Evolutionary conservation across 2,888 invertebrate genomes (phyloP), one percentile per base, ranked within the genome.

Genomic region (Macropis europaea): DNA sequence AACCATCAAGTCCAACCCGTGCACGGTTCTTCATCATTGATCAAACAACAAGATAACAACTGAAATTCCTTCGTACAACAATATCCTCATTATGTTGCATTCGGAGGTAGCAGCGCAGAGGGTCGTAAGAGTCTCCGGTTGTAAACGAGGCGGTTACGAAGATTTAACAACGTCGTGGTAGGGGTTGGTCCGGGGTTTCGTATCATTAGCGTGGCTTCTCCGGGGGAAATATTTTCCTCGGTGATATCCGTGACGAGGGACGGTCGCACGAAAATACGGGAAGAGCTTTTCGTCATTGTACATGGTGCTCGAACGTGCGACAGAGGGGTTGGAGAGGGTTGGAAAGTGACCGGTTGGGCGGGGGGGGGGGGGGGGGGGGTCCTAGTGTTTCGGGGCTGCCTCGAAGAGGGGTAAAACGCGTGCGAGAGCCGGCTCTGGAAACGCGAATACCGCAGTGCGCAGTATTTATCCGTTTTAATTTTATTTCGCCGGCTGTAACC

Each of bases 391-490:
- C 36, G 30, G 57, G 59, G 68, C 43, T 52, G 66, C 40, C 38
- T 19, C 38, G 32, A 38, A 19, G 38, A 26, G 43, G 53, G 43
- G 30, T 64, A 34, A 42, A 28, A 24, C 22, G 50, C 57, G 64
- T 60, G 53, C 57, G 52, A 47, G 24, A 9, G 48, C 54, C 63
- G 59, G 22, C 54, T 64, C 64, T 48, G 60, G 53, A 53, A 71
- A 80, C 50, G 36, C 59, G 76, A 70, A 73, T 78, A 76, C 73
- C 73, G 79, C 82, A 82, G 57, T 78, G 76, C 78, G 75, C 76
- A 63, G 61, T 78, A 73, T 81, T 78, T 81, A 69, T 76, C 60
- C 52, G 59, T 75, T 82, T 82, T 81, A 81, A 81, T 81, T 81
- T 78, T 81, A 78, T 81, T 82, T 74, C 63, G 22, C 28, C 45